Base-by-base conservation (phyloP, 1,140 invertebrate species). In the Ceratoteleas bidentatus region DNA sequence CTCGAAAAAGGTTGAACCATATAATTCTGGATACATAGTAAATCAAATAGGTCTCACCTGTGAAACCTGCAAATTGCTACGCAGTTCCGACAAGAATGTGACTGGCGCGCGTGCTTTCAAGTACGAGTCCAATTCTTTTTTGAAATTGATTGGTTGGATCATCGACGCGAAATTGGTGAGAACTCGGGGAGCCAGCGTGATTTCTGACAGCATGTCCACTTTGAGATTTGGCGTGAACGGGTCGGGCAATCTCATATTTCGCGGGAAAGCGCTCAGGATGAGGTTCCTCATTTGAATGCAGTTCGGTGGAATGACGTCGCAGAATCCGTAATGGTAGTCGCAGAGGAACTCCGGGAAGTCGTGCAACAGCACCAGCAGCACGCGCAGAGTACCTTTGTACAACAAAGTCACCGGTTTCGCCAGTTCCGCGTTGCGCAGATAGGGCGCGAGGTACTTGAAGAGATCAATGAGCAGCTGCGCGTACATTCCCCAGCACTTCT, bases 281-380 rank as follows among this genome's bases (percentile, higher is more conserved):
- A 99, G 92, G 90, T 99, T 99, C 43, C 99, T 94, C 97, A 99
- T 98, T 90, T 99, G 98, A 84, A 99, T 98, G 88, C 99, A 99
- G 89, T 99, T 99, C 0, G 98, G 96, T 76, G 99, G 98, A 86
- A 99, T 99, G 47, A 98, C 98, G 91, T 99, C 99, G 90, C 99
- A 99, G 91, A 99, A 99, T n/a, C 97, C 96, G 88, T 99, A 99
- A 88, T 99, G 98, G 89, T 99, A 99, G 87, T 99, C 99, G 88
- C 98, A 99, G 16, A 99, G 93, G 88, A 99, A 99, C 90, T 99
- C 99, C 0, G 99, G 99, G 90, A 99, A 99, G 90, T 99, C 99
- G 87, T 99, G 98, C 2, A 99, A 93, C 10, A 99, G 92, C 0
- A 99, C 98, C 10, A 99, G 90, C n/a, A 99, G 92, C 0, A 99